These are phyloP conservation scores for Drosophila littoralis DNA, from an alignment of 1,140 invertebrate species.

Conservation along the genomic window DNA sequence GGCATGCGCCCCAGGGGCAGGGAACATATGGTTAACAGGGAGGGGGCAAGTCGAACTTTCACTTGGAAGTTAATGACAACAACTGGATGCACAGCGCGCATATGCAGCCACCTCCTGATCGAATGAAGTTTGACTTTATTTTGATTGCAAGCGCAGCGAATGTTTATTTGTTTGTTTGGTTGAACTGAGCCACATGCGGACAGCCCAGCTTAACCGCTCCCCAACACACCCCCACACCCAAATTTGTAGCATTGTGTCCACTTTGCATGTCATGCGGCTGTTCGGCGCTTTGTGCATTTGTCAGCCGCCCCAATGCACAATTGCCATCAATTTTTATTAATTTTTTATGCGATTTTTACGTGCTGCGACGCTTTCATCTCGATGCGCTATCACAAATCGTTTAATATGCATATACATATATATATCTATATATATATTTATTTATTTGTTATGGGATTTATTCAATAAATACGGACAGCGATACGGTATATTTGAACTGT, in stretches of 20 bases:
- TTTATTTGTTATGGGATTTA: neutral
- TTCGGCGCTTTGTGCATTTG: constrained; percentile 32
- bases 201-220: neutral
- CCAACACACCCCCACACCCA: too few relatives aligned
- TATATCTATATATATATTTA: constrained; percentile 11
- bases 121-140: constrained; percentile 49
- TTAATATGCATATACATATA: constrained; percentile 3
- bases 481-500: too few relatives aligned
- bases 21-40: neutral
- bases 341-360: constrained; percentile 46
- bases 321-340: constrained; percentile 47
- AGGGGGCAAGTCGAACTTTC: constrained; percentile 43
- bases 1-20: neutral
- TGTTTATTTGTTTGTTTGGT: constrained; percentile 48
- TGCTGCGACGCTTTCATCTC: constrained; percentile 40
- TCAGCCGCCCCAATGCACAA: constrained; percentile 34
- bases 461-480: too few relatives aligned
- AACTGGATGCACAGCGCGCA: constrained; percentile 19
- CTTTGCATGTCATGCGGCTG: constrained; percentile 47
- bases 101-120: constrained; percentile 22
- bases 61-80: constrained; percentile 44
- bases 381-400: constrained; percentile 6
- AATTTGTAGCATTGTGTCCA: constrained; percentile 23
- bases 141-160: constrained; percentile 54
- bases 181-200: constrained; percentile 24